These are phyloP conservation scores for Arctia plantaginis DNA, from an alignment of 2,888 invertebrate species.

Conservation along the genomic window DNA sequence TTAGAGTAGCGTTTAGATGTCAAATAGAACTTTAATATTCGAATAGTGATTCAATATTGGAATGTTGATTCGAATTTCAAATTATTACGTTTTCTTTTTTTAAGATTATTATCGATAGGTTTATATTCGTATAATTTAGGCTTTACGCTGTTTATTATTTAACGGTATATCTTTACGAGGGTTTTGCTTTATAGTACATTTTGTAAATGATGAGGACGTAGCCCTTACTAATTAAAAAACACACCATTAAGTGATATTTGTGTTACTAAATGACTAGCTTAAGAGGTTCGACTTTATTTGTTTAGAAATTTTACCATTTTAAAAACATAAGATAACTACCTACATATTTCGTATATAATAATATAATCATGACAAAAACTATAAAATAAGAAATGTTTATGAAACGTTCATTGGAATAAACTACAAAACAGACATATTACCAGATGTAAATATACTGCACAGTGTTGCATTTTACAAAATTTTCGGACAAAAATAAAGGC, in stretches of 20 bases:
- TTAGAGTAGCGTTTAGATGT: slow-evolving; percentile 30
- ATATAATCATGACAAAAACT: too few relatives aligned
- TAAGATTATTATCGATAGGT: neutral
- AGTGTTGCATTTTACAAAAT: slow-evolving; percentile 42
- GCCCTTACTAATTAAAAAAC: neutral
- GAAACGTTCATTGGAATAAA: neutral
- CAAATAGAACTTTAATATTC: slow-evolving; percentile 19
- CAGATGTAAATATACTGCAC: slow-evolving; percentile 28
- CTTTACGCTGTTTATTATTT: neutral
- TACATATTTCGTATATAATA: neutral
- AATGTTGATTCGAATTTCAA: neutral
- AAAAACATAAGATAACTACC: neutral
- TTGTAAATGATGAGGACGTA: too few relatives aligned
- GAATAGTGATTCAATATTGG: slow-evolving; percentile 1
- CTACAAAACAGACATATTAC: neutral
- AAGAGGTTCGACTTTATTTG: neutral
- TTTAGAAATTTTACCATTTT: too few relatives aligned
- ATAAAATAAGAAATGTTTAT: neutral
- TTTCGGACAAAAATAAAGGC: slow-evolving; percentile 65
- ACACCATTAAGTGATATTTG: neutral
- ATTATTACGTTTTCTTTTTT: neutral
- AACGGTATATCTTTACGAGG: neutral
- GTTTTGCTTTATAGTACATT: too few relatives aligned
- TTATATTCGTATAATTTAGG: neutral
- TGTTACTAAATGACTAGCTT: too few relatives aligned